These are phyloP conservation scores for Anser brachyrhynchus DNA, from an alignment of 2,113 vertebrate species.

Conservation along the genomic window DNA sequence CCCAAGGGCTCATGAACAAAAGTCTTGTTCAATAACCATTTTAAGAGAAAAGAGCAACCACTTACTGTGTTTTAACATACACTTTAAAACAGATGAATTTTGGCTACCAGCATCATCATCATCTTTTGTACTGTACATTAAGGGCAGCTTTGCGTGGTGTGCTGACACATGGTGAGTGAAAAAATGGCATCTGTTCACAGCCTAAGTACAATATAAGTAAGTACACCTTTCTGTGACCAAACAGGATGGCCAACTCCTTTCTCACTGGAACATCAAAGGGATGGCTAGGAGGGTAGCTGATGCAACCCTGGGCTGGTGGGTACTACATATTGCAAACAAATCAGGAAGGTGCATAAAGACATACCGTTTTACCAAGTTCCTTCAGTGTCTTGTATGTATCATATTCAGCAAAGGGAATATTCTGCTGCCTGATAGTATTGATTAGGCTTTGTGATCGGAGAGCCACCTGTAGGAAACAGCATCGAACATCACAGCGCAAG, in stretches of 20 bases:
- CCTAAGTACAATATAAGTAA: background rate
- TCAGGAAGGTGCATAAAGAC: background rate
- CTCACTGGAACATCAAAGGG: background rate
- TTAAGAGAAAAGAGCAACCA: background rate
- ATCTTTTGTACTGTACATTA: background rate
- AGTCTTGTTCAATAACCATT: background rate
- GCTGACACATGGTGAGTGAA: background rate
- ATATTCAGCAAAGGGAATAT: constrained; percentile 51
- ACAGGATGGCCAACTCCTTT: background rate
- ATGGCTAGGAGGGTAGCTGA: background rate
- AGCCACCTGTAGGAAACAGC: constrained; percentile 73
- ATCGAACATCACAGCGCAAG: background rate
- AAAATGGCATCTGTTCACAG: background rate
- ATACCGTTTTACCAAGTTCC: constrained; percentile 77
- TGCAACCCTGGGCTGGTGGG: background rate
- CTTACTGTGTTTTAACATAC: background rate
- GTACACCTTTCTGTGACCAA: background rate
- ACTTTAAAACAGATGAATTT: background rate
- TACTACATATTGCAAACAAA: background rate
- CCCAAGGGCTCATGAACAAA: background rate
- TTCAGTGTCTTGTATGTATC: constrained; percentile 75
- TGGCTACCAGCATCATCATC: background rate
- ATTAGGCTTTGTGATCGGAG: constrained; percentile 79
- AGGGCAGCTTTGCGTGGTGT: background rate
- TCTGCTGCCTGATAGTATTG: constrained; percentile 73